Evolutionary conservation across 2,888 invertebrate species (phyloP), one percentile per base, ranked within the genome.

Genomic region (Drosophila tripunctata): DNA sequence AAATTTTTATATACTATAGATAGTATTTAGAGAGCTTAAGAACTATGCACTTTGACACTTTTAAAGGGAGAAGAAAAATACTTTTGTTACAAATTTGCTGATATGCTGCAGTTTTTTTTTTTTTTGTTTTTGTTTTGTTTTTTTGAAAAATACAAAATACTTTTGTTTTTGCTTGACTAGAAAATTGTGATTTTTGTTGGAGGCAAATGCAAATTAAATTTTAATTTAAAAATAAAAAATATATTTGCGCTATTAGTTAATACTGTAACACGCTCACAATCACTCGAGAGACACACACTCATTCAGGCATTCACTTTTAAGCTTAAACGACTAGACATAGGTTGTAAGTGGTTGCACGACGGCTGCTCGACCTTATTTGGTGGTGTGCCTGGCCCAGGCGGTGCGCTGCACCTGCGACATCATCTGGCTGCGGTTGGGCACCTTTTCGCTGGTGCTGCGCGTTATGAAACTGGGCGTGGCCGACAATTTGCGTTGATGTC

Each of bases 351-450:
- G 66, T 43, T 68, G 65, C 69, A 40, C 41, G 30, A 3, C 35
- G 17, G 12, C n/a, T 54, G 4, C 8, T 31, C 14, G 31, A 17
- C 36, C 36, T 51, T 74, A 96, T 92, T 96, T 97, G 27, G 96
- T 97, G 22, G 97, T 97, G 89, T 97, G 97, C 78, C 97, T 93
- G 15, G 96, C 96, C 96, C 96, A 97, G 68, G 95, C 94, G 5
- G 95, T 94, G 74, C 96, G 93, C 87, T 95, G 95, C 76, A 97
- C 94, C 80, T 96, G 95, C 19, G 94, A 94, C 96, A 96, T 96
- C 89, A 96, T 93, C 89, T 96, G 96, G 91, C 95, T 96, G 52
- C 96, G 94, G 88, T 96, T 95, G 4, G 96, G 96, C 64, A 96
- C 95, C 90, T 96, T 96, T 87, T 96, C 97, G 91, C 96, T 96